Percentiles rank a stretch among this genome's conserved stretches.
Evolutionary conservation across 2,113 vertebrate species (phyloP).

Genomic region (Elanoides forficatus): DNA sequence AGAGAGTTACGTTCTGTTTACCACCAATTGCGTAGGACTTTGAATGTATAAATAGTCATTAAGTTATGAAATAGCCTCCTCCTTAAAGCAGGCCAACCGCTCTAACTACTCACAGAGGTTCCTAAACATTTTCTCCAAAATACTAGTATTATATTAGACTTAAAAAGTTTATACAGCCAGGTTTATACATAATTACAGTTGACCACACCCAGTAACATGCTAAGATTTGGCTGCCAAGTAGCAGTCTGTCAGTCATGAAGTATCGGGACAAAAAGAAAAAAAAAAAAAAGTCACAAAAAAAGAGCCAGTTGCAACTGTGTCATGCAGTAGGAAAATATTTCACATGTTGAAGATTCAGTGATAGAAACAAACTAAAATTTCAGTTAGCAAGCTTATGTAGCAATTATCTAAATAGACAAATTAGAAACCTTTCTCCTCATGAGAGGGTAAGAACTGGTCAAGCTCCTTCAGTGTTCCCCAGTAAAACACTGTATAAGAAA

Average conservation of each 20-base stretch:
- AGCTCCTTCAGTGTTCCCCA: neutral
- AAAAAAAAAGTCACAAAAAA: neutral
- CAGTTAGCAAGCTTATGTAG: neutral
- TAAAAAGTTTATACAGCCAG: neutral
- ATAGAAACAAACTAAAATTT: neutral
- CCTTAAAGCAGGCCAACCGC: neutral
- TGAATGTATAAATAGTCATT: conserved; percentile 25
- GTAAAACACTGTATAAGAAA: neutral
- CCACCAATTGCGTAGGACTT: neutral
- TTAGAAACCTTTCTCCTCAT: neutral
- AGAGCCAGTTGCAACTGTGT: neutral
- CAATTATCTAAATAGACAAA: neutral
- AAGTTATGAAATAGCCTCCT: conserved; percentile 18
- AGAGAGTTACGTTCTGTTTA: neutral
- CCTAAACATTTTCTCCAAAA: conserved; percentile 14
- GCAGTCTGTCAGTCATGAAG: neutral
- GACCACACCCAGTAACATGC: neutral
- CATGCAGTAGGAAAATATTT: neutral
- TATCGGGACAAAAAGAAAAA: neutral
- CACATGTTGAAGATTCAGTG: neutral
- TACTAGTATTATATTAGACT: neutral
- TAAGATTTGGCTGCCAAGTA: neutral
- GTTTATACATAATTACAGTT: neutral
- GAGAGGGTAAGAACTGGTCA: neutral
- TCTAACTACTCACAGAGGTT: neutral